Evolutionary conservation across 1,140 invertebrate species (phyloP), one percentile per base, ranked within the genome.

Genomic region (Hyphantria cunea): DNA sequence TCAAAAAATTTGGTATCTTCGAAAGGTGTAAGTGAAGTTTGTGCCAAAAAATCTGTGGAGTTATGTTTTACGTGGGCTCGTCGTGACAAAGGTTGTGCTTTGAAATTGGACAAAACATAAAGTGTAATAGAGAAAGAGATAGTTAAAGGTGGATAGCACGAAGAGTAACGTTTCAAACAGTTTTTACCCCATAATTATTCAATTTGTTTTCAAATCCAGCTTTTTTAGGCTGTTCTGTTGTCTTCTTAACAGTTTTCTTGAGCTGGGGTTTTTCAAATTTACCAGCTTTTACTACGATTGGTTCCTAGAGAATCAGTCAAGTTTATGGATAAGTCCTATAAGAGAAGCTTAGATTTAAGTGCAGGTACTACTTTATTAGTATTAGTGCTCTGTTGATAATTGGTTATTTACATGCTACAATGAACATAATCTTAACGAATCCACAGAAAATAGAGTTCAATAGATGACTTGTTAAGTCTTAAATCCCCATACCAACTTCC

Each of bases 131-230:
- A 67, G 44, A 62, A 41, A 65, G 13, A 56, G 33, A 56, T 60
- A 64, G 31, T 70, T 56, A 58, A 32, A 78, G 64, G 70, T 56
- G 65, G 75, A 83, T 64, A 51, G 48, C 70, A 76, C 70, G 33
- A 64, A 73, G 66, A 50, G 44, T 49, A 61, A 52, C 49, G 42
- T 53, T 51, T 64, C 54, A 65, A 66, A 68, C 50, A 54, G 31
- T 73, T 68, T 93, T 93, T 75, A 94, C 93, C 85, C 93, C 92
- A 48, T 93, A 76, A 31, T 80, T 91, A 61, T 91, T 92, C 52
- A 81, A 86, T 72, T 91, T 92, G 37, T 91, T 89, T 62, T 58
- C 68, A 52, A 61, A 13, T 54, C 71, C 75, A 61, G 80, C 80
- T 51, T 82, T 86, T 83, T 86, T 89, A 56, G 79, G 76, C 72